phyloP scores from a whole-genome alignment of 2,888 invertebrate species.

The Hydrotaea cyrtoneurina region DNA sequence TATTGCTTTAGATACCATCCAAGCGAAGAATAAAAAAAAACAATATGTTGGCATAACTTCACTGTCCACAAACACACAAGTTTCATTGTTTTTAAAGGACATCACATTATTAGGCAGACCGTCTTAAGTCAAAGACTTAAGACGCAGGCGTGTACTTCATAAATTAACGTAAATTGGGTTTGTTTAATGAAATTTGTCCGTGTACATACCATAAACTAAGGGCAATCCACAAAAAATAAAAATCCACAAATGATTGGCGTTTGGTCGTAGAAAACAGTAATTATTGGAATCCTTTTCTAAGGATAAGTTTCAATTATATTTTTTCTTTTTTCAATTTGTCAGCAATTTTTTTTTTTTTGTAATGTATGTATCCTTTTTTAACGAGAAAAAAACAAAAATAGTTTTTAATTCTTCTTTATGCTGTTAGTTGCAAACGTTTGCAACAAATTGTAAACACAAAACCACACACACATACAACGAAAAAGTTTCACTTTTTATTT shows the following conservation, averaged over 20 bases:
- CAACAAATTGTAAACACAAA: conserved; percentile 17
- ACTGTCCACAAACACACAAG: no score
- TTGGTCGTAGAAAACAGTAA: background rate
- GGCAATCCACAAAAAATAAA: conserved; percentile 17
- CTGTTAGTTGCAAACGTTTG: background rate
- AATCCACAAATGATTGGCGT: conserved; percentile 30
- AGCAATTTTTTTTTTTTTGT: background rate
- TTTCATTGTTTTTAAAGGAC: no score
- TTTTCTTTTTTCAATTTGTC: background rate
- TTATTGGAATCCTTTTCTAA: background rate
- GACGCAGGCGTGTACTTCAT: background rate
- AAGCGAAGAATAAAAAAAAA: no score
- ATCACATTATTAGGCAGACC: no score
- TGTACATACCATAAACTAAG: conserved; percentile 25
- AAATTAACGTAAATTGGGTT: background rate
- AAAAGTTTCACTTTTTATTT: conserved; percentile 67
- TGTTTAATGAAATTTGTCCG: no score
- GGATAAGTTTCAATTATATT: background rate
- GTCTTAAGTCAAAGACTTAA: conserved; percentile 12
- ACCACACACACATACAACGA: conserved; percentile 18
- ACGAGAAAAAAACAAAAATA: background rate
- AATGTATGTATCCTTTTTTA: conserved; percentile 25
- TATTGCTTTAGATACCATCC: no score
- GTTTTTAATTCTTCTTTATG: background rate
- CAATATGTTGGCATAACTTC: no score